Evolutionary conservation across 2,888 invertebrate species (phyloP), one percentile per base, ranked within the genome.

Genomic region (Scotopteryx bipunctaria): DNA sequence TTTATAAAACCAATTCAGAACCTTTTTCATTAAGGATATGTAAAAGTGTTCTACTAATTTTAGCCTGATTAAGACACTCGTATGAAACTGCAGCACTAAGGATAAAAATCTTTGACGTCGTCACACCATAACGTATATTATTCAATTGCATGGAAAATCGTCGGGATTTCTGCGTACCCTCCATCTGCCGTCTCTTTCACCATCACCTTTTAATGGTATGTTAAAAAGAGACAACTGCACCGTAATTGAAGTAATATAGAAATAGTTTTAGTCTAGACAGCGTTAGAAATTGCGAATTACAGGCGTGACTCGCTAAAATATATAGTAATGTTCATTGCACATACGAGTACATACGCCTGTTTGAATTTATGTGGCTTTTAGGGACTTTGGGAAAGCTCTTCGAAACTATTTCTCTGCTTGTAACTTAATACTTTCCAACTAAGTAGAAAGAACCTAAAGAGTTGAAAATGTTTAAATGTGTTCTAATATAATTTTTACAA

Each of bases 101-200:
- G 71, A 78, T 78, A 78, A 82, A 78, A 79, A 73, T 73, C 76
- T 71, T 69, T 78, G 72, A 78, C 78, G 71, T 82, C 81, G 74
- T 80, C 86, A 86, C 82, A 76, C 81, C 78, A 78, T 85, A 78
- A 82, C 82, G 75, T 80, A 78, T 81, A 79, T 78, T 80, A 87
- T 86, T 88, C 86, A 87, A 87, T 87, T 83, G 86, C 81, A 80
- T 80, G 83, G 86, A 88, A 88, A 87, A 86, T 87, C 84, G 77
- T 66, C 71, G 68, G 77, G 81, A 83, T 85, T 81, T 79, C 75
- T 73, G 73, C 70, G 56, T 66, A 71, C 76, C 77, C 80, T 78
- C 78, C 76, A 77, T 61, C 54, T 45, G 16, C 52, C 37, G 36
- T 81, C 79, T 57, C 66, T 67, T 57, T 83, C 66, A 9, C 60